A percentile compares a stretch with the other conserved stretches of the same genome.
Evolutionary conservation across 2,888 invertebrate species (phyloP).

Genomic region (Ophonus ardosiacus): DNA sequence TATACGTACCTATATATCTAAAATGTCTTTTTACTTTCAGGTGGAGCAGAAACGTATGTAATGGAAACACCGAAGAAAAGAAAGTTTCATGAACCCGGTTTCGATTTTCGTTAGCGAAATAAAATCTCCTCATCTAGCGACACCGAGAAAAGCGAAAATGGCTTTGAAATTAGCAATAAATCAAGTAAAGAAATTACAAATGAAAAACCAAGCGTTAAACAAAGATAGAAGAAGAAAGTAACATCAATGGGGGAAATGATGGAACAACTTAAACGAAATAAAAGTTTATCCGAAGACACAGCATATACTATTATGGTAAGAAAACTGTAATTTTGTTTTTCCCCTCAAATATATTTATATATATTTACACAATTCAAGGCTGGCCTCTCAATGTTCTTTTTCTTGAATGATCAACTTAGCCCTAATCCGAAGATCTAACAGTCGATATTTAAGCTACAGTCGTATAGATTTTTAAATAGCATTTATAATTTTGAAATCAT

Average conservation of each 20-base stretch:
- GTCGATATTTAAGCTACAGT: too few relatives aligned
- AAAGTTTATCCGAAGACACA: conserved; percentile 1
- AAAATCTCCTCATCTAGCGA: background rate
- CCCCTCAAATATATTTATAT: too few relatives aligned
- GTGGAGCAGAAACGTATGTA: too few relatives aligned
- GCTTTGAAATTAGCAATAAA: background rate
- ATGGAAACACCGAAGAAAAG: background rate
- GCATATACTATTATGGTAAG: background rate
- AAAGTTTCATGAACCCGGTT: background rate
- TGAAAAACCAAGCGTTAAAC: background rate
- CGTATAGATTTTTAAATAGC: too few relatives aligned
- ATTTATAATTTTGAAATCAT: too few relatives aligned
- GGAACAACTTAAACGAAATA: background rate
- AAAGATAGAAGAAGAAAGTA: background rate
- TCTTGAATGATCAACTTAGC: too few relatives aligned
- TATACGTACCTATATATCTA: too few relatives aligned
- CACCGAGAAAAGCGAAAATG: background rate
- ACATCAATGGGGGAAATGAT: background rate
- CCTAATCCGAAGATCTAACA: too few relatives aligned
- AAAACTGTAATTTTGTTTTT: background rate
- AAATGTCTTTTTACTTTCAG: too few relatives aligned
- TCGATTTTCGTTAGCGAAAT: conserved; percentile 1
- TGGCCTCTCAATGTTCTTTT: too few relatives aligned
- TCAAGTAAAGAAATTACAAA: background rate
- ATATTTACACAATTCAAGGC: too few relatives aligned